Percentiles rank a stretch among this genome's conserved stretches.
These are phyloP conservation scores for Gallinago media DNA, from an alignment of 2,113 vertebrate genomes.

Conservation along the genomic window DNA sequence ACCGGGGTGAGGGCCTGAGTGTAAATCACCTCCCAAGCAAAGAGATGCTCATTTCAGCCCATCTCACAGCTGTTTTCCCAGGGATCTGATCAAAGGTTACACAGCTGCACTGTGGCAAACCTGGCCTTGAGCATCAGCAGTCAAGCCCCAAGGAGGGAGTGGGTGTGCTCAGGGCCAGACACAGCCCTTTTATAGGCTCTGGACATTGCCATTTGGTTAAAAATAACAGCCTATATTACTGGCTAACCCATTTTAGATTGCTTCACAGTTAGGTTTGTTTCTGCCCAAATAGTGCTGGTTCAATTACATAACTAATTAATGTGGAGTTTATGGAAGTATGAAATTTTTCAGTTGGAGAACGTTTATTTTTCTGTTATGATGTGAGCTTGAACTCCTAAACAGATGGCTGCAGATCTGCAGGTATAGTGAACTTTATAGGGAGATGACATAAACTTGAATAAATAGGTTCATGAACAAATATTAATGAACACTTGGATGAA, in stretches of 20 bases:
- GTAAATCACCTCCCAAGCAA: neutral
- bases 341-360: neutral
- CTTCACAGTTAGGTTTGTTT: neutral
- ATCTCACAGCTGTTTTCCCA: neutral
- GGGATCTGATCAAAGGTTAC: neutral
- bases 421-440: neutral
- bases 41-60: neutral
- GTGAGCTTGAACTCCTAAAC: neutral
- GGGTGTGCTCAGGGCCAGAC: neutral
- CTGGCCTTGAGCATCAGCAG: neutral
- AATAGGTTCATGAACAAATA: neutral
- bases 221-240: neutral
- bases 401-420: neutral
- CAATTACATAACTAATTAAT: neutral
- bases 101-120: neutral
- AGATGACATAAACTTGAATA: neutral
- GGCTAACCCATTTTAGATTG: neutral
- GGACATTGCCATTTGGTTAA: neutral
- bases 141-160: neutral
- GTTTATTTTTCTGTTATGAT: neutral
- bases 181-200: neutral
- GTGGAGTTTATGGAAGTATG: neutral
- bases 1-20: neutral
- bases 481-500: neutral
- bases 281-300: neutral